These are phyloP conservation scores for Gonioctena quinquepunctata DNA, from an alignment of 1,140 invertebrate species.

Conservation along the genomic window DNA sequence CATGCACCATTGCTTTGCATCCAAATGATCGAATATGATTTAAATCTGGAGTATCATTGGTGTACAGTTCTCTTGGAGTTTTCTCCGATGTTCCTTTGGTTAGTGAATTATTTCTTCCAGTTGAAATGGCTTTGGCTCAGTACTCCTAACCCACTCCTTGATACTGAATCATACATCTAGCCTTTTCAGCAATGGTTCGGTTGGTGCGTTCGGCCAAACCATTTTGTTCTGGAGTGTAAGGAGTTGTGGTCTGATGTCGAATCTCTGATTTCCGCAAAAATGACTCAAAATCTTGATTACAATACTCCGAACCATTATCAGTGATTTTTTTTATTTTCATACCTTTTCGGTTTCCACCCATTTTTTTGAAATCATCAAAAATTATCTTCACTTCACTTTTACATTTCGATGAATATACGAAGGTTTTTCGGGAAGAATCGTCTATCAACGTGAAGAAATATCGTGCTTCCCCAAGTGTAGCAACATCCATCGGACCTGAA, in stretches of 20 bases:
- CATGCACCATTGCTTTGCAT: constrained; percentile 39
- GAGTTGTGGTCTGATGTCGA: constrained; percentile 44
- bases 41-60: constrained; percentile 36
- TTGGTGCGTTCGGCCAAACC: constrained; percentile 50
- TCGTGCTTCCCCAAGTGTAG: too few relatives aligned
- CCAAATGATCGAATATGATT: constrained; percentile 44
- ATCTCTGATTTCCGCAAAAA: neutral
- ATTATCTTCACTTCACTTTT: too few relatives aligned
- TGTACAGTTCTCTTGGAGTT: constrained; percentile 28
- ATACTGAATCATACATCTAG: constrained; percentile 52
- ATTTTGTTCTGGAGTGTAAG: constrained; percentile 52
- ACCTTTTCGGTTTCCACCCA: too few relatives aligned
- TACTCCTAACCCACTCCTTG: constrained; percentile 41
- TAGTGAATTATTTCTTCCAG: constrained; percentile 33
- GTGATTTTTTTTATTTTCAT: too few relatives aligned
- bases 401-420: too few relatives aligned
- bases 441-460: too few relatives aligned
- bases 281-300: neutral
- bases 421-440: too few relatives aligned
- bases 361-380: too few relatives aligned
- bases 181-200: constrained; percentile 41
- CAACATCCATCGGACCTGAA: too few relatives aligned
- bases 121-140: constrained; percentile 53
- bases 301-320: neutral
- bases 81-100: neutral